These are phyloP conservation scores for Anomalospiza imberbis DNA, from an alignment of 2,797 vertebrate species.

Conservation along the genomic window DNA sequence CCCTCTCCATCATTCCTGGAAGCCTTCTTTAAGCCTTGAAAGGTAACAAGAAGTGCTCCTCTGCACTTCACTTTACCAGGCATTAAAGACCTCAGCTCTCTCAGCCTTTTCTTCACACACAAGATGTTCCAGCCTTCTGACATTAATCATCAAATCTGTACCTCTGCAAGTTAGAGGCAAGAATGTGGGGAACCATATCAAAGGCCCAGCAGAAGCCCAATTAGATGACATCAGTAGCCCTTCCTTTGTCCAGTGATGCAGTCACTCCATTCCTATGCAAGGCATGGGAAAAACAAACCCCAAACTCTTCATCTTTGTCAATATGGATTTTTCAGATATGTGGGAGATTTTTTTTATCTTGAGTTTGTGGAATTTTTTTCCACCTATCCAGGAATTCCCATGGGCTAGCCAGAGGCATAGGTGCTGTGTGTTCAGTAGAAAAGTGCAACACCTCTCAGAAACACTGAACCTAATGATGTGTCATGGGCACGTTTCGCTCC, in stretches of 20 bases:
- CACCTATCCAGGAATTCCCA: not conserved
- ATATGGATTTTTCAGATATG: not conserved
- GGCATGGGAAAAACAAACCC: not conserved
- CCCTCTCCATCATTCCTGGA: not conserved
- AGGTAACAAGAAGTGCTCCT: not conserved
- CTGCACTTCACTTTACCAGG: not conserved
- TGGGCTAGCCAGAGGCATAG: not conserved
- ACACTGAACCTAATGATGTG: not conserved
- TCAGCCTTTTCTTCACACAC: not conserved
- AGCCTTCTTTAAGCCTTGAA: not conserved
- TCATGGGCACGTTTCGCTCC: not conserved
- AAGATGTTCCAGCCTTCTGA: not conserved
- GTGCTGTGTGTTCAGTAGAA: not conserved
- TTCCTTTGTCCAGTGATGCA: not conserved
- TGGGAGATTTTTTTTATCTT: not conserved
- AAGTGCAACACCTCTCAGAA: not conserved
- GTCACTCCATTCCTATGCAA: not conserved
- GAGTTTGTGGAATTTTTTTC: not conserved
- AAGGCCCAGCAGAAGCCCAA: not conserved
- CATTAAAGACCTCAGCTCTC: accelerated
- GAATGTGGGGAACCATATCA: no score
- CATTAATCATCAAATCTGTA: not conserved
- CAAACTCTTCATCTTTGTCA: not conserved
- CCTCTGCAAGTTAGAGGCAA: not conserved
- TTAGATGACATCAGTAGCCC: not conserved